Evolutionary conservation across 2,797 vertebrate species (phyloP).

Genomic region (Florisuga fusca): DNA sequence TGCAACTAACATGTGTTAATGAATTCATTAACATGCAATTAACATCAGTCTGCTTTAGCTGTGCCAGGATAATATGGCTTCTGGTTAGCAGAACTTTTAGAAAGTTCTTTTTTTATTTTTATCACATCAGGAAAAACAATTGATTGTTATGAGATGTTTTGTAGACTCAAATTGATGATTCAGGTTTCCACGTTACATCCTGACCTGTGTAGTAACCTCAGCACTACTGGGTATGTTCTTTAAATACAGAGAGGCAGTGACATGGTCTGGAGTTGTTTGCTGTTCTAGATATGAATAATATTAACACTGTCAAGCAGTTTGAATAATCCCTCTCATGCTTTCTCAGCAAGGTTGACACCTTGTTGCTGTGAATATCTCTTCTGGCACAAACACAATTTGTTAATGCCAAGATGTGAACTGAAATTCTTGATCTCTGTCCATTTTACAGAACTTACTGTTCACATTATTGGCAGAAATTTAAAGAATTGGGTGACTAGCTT

Average conservation of each 20-base stretch:
- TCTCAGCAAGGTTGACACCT: neutral
- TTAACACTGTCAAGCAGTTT: neutral
- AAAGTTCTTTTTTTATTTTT: conserved; percentile 6
- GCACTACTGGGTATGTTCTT: neutral
- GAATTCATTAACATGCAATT: conserved; percentile 6
- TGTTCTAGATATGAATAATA: neutral
- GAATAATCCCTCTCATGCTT: neutral
- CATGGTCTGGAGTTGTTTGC: neutral
- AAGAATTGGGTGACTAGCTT: conserved; percentile 10
- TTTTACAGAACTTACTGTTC: conserved; percentile 14
- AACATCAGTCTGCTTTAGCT: neutral
- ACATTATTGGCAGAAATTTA: neutral
- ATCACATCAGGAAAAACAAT: neutral
- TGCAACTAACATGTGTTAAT: neutral
- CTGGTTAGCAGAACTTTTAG: neutral
- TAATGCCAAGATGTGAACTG: neutral
- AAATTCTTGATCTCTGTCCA: conserved; percentile 36
- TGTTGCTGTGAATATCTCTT: conserved; percentile 21
- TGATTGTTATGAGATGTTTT: neutral
- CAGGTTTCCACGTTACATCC: neutral
- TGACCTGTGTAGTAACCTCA: neutral
- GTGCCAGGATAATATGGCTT: neutral
- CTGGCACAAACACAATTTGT: conserved; percentile 6
- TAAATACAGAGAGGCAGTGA: neutral
- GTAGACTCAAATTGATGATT: neutral